Evolutionary conservation across 2,797 vertebrate species (phyloP).

Genomic region (Eulemur albifrons): DNA sequence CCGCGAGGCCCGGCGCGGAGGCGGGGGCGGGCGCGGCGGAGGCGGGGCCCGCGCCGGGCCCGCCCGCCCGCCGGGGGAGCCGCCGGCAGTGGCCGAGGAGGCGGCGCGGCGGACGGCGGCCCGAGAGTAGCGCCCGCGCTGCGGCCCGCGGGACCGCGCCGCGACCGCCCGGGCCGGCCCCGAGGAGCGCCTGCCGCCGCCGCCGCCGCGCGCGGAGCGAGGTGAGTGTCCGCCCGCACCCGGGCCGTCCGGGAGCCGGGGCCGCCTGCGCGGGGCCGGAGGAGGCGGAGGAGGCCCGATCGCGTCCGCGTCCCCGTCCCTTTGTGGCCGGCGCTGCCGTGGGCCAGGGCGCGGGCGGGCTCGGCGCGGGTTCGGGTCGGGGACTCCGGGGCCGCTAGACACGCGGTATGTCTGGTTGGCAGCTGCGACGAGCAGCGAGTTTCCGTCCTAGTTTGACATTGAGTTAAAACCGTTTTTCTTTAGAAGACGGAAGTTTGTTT

Average conservation of each 20-base stretch:
- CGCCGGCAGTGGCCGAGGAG: constrained; percentile 68
- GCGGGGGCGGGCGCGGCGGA: constrained; percentile 63
- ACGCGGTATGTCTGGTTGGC: constrained; percentile 48
- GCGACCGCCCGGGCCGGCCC: constrained; percentile 65
- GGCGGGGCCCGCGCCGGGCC: constrained; percentile 71
- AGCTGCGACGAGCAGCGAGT: constrained; percentile 57
- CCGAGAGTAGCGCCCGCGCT: constrained; percentile 51
- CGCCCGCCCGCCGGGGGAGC: constrained; percentile 61
- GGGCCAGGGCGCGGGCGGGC: constrained; percentile 25
- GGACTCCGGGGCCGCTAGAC: neutral
- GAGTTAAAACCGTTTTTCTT: constrained; percentile 67
- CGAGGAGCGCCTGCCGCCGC: constrained; percentile 41
- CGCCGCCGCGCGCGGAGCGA: neutral
- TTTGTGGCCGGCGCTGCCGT: constrained; percentile 65
- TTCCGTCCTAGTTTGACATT: constrained; percentile 70
- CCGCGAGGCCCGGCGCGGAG: constrained; percentile 48
- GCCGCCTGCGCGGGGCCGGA: neutral
- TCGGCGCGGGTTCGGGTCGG: neutral
- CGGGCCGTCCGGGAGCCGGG: neutral
- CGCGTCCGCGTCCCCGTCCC: constrained; percentile 28
- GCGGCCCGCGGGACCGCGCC: constrained; percentile 63
- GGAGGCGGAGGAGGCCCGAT: constrained; percentile 20
- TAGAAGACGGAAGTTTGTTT: constrained; percentile 72
- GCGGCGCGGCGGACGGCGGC: constrained; percentile 62
- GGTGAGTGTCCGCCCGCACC: constrained; percentile 57